These are phyloP conservation scores for Helicorthomorpha holstii DNA, from an alignment of 1,140 invertebrate genomes.

Conservation along the genomic window DNA sequence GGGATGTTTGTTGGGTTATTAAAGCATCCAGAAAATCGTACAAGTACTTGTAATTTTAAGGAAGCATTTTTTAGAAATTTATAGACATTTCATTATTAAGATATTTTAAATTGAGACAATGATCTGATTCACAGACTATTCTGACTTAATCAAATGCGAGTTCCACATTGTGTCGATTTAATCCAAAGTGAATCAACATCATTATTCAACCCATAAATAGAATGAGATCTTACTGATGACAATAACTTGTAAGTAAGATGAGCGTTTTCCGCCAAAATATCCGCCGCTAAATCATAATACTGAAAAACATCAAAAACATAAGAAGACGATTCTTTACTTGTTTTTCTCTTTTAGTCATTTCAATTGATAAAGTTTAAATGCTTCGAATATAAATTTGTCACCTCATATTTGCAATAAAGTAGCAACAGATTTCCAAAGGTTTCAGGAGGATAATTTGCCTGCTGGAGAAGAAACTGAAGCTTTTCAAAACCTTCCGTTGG, in stretches of 20 bases:
- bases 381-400: conserved; percentile 11
- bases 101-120: no score
- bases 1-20: conserved; percentile 92
- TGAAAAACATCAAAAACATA: conserved; percentile 18
- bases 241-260: conserved; percentile 94
- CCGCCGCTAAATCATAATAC: conserved; percentile 92
- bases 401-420: conserved; percentile 89
- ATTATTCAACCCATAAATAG: no score
- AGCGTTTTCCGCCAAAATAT: conserved; percentile 93
- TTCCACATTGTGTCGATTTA: not conserved
- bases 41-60: conserved; percentile 36
- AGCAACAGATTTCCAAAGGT: conserved; percentile 92
- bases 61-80: no score
- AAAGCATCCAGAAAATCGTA: conserved; percentile 64
- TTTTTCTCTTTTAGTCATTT: no score
- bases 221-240: conserved; percentile 45
- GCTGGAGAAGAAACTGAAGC: conserved; percentile 87
- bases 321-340: not conserved
- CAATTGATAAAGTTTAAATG: no score
- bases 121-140: not conserved
- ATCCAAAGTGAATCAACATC: not conserved
- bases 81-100: no score
- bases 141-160: not conserved
- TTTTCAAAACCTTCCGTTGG: conserved; percentile 92
- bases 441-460: conserved; percentile 75